phyloP scores from a whole-genome alignment of 1,140 invertebrate species.

The Meloidogyne chitwoodi region DNA sequence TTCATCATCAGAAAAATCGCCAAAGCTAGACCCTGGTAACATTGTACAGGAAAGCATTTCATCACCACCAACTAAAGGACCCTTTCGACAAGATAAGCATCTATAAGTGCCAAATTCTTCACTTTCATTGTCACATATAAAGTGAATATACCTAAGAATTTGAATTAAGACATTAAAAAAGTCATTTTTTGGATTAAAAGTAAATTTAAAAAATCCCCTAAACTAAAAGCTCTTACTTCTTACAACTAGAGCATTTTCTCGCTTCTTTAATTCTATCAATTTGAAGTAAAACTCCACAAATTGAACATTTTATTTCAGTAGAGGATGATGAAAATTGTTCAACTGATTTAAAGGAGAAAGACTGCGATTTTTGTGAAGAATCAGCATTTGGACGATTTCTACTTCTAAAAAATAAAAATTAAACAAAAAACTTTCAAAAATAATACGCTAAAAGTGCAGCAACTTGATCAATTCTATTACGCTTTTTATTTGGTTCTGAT shows the following conservation, averaged over 20 bases:
- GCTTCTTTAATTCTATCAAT: neutral
- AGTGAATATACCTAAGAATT: neutral
- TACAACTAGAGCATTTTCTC: constrained; percentile 9
- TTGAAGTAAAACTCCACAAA: neutral
- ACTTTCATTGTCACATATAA: constrained; percentile 3
- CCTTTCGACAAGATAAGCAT: constrained; percentile 9
- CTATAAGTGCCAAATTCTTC: neutral
- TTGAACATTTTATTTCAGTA: neutral
- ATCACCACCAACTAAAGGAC: constrained; percentile 8
- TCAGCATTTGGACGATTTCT: neutral
- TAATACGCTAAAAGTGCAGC: neutral
- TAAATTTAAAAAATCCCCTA: no score
- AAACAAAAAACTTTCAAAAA: neutral
- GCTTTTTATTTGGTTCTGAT: neutral
- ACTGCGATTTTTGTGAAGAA: neutral
- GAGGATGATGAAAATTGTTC: neutral
- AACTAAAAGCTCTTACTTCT: constrained; percentile 9
- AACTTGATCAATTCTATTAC: neutral
- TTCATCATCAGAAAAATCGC: constrained; percentile 19
- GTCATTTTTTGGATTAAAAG: no score
- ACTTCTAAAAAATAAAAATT: neutral
- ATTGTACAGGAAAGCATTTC: constrained; percentile 7
- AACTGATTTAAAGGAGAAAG: neutral
- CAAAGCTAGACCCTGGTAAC: neutral
- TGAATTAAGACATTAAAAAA: no score